Evolutionary conservation across 2,888 invertebrate genomes (phyloP), one percentile per base, ranked within the genome.

Genomic region (Phanerotoma sp.): DNA sequence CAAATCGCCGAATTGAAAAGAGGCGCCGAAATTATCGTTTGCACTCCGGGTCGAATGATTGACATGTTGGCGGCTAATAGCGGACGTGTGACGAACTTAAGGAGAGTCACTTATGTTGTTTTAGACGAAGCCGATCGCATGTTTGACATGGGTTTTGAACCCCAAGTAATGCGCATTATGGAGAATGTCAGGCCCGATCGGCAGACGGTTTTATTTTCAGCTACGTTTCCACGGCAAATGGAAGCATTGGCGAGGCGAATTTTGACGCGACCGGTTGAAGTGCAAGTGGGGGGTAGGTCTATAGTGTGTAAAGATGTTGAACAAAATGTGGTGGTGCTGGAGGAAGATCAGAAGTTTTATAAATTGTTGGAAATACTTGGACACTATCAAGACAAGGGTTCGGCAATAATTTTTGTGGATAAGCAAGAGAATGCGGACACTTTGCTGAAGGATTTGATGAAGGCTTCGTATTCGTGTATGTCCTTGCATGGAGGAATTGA

Each of bases 111-210:
- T 0, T 99, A 97, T 73, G 87, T 99, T 38, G 99, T 99, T 1
- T 79, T 99, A 32, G 99, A 99, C 77, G 99, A 99, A 79, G 99
- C 99, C 0, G 99, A 99, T 78, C 83, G 99, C 37, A 99, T 99
- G 99, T 99, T 99, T 75, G 99, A 99, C 76, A 97, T 99, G 96
- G 97, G 97, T 15, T 99, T 99, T 75, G 99, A 99, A 78, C 96
- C 96, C 0, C 96, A 96, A 83, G 87, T 86, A 62, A 97, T 96
- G 94, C 85, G 95, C 66, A 97, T 99, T 52, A 91, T 99, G 65
- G 97, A 98, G 75, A 97, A 97, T 76, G 90, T 98, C 1, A 83
- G 97, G 21, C 97, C 97, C 0, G 98, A 99, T 77, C 80, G 97
- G 45, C 98, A 99, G 79, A 97, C 97, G 0, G 98, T 99, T 11